Percentiles rank a stretch among this genome's conserved stretches.
Conservation (phyloP, 2,888 invertebrate species). For the Drosophila maculinotata region DNA sequence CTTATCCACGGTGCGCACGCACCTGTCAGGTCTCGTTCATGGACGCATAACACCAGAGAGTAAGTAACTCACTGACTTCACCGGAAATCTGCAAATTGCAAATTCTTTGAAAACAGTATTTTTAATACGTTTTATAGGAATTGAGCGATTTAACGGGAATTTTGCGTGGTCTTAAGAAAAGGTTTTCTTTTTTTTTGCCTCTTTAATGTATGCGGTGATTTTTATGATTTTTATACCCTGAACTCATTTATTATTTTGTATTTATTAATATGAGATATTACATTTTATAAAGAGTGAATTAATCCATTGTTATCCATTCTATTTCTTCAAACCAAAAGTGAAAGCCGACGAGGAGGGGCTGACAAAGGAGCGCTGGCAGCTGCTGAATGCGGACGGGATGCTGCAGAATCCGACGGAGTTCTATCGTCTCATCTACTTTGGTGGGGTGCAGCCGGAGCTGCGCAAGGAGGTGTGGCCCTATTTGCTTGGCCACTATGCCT, state of each 20-base stretch:
- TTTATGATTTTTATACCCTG: too few species aligned
- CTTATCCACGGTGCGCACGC: slow-evolving; percentile 95
- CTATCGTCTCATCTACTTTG: slow-evolving; percentile 93
- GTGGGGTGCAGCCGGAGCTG: slow-evolving; percentile 93
- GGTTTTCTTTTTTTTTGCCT: too few species aligned
- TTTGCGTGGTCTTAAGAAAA: too few species aligned
- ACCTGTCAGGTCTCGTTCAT: slow-evolving; percentile 95
- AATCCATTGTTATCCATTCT: neutral
- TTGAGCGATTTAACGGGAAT: too few species aligned
- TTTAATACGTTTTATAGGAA: too few species aligned
- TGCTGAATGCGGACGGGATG: slow-evolving; percentile 88
- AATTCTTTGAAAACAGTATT: too few species aligned
- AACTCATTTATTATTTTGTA: too few species aligned
- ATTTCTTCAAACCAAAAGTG: slow-evolving; percentile 82
- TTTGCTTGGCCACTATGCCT: slow-evolving; percentile 92
- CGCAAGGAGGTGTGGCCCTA: slow-evolving; percentile 95
- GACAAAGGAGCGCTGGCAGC: slow-evolving; percentile 91
- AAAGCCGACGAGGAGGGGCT: slow-evolving; percentile 89
- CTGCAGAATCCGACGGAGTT: slow-evolving; percentile 90
- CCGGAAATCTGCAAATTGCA: too few species aligned
- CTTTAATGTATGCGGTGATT: too few species aligned
- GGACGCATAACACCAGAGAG: slow-evolving; percentile 89
- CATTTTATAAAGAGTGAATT: too few species aligned
- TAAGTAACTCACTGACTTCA: too few species aligned
- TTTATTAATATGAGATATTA: too few species aligned